phyloP scores from a whole-genome alignment of 2,797 vertebrate species.

The Benthosema pterotum region DNA sequence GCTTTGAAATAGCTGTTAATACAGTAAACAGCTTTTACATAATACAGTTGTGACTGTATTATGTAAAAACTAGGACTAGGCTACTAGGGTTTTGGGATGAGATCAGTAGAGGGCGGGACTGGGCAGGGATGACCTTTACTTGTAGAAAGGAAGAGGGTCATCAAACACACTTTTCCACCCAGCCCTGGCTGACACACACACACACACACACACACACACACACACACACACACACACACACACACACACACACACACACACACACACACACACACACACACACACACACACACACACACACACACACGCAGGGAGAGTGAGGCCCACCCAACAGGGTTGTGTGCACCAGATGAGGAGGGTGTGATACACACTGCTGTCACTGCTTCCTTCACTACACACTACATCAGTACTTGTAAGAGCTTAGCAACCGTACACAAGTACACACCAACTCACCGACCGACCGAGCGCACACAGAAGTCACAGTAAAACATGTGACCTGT shows the following conservation, averaged over 20 bases:
- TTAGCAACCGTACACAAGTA: slow-evolving; percentile 41
- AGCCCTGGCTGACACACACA: slow-evolving; percentile 39
- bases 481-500: slow-evolving; percentile 46
- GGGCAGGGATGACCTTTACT: slow-evolving; percentile 60
- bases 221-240: slow-evolving; percentile 18
- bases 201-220: slow-evolving; percentile 28
- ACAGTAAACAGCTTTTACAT: no score
- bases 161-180: slow-evolving; percentile 67
- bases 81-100: slow-evolving; percentile 49
- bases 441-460: no score
- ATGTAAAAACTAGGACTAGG: slow-evolving; percentile 18
- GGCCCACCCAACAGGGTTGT: slow-evolving; percentile 10
- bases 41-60: no score
- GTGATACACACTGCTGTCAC: slow-evolving; percentile 69
- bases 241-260: slow-evolving; percentile 49
- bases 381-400: slow-evolving; percentile 49
- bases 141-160: slow-evolving; percentile 74
- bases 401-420: slow-evolving; percentile 44
- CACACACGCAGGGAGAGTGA: slow-evolving; percentile 4
- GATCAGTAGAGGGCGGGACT: slow-evolving; percentile 58
- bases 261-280: not conserved
- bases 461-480: slow-evolving; percentile 26
- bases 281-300: not conserved
- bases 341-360: slow-evolving; percentile 70
- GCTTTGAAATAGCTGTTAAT: no score